Evolutionary conservation across 2,797 vertebrate genomes (phyloP), one percentile per base, ranked within the genome.

Genomic region (Setipinna tenuifilis): DNA sequence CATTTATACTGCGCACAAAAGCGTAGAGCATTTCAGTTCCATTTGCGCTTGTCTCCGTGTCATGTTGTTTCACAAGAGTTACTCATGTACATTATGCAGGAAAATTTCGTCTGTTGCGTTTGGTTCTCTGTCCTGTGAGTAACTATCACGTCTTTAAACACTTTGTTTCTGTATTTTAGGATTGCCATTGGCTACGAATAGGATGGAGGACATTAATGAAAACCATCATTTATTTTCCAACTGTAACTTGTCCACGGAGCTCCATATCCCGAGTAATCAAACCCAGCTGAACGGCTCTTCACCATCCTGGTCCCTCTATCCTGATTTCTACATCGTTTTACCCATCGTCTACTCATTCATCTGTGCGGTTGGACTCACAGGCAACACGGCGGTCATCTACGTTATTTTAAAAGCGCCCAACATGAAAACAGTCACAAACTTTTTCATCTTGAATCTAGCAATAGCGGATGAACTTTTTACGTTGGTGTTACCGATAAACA

Each of bases 371-470:
- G 95, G 94, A 6, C 92, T 96, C 83, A 93, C 91, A 0, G 93
- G 95, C 25, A 95, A 95, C 86, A 93, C 91, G 0, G 93, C 94
- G 0, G 93, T 96, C 88, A 95, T 95, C 89, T 95, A 92, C 0
- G 94, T 96, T 85, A 94, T 95, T 86, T 91, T 95, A 61, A 95
- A 93, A 86, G 94, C 92, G 0, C 95, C 95, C 46, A 95, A 94
- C 88, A 95, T 95, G 95, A 95, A 93, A 88, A 95, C 94, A 0
- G 94, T 95, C 65, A 95, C 95, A 31, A 95, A 95, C 2, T 93
- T 96, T 90, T 95, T 96, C 88, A 94, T 94, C 86, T 90, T 96
- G 62, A 96, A 95, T 90, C 90, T 95, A 2, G 94, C 95, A 0
- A 90, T 96, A 0, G 93, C 95, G 0, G 92, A 95, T 0, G 94